These are phyloP conservation scores for Lithophane ornitopus DNA, from an alignment of 2,888 invertebrate species.

Conservation along the genomic window DNA sequence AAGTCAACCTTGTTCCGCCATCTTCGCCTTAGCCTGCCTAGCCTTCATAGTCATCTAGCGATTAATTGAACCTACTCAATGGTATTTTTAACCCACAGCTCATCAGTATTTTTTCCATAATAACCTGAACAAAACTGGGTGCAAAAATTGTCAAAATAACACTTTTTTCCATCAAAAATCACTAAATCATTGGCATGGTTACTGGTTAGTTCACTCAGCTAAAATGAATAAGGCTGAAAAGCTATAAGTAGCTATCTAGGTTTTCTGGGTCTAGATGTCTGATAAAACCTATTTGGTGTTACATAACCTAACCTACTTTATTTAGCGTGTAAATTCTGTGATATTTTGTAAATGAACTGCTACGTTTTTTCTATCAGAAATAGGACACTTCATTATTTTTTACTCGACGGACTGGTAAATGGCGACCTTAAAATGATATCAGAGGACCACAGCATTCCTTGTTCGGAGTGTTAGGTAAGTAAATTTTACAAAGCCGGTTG, in stretches of 20 bases:
- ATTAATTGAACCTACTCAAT: not conserved
- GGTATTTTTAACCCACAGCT: not conserved
- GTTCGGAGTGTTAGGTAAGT: constrained; percentile 4
- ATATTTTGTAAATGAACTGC: constrained; percentile 31
- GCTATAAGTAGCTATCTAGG: not conserved
- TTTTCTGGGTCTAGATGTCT: constrained; percentile 8
- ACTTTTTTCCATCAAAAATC: not conserved
- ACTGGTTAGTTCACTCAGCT: not conserved
- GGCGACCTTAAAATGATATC: constrained; percentile 28
- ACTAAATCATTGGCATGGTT: not conserved
- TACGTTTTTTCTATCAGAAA: constrained; percentile 19
- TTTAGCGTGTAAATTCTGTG: constrained; percentile 34
- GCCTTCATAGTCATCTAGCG: not conserved
- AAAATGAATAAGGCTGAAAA: not conserved
- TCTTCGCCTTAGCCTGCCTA: not conserved
- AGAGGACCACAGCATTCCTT: constrained; percentile 23
- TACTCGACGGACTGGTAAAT: constrained; percentile 12
- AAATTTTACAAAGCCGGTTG: constrained; percentile 6
- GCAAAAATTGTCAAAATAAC: not conserved
- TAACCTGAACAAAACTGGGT: not conserved
- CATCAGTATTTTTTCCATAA: not conserved
- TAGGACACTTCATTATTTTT: constrained; percentile 15
- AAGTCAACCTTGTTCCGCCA: not conserved
- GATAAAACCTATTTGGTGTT: constrained; percentile 42
- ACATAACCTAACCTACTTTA: constrained; percentile 39